Evolutionary conservation across 2,888 invertebrate genomes (phyloP), one percentile per base, ranked within the genome.

Genomic region (Lepidochrysops patricia): DNA sequence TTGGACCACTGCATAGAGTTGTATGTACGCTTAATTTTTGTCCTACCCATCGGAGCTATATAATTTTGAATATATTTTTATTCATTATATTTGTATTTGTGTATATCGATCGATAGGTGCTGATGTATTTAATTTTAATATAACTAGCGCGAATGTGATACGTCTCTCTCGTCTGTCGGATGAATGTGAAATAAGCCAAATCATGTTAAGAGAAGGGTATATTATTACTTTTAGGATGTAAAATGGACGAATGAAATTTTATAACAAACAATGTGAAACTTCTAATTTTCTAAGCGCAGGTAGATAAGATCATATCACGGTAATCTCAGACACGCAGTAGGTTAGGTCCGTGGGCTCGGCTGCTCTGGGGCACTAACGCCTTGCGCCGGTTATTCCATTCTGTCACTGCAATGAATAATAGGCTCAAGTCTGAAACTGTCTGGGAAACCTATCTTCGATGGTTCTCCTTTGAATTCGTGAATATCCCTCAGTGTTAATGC

Each of bases 41-140:
- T 74, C 73, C 71, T 70, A 73, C 73, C 73, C 74, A 73, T 79
- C 71, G 71, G 72, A 78, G 76, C 77, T 75, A 72, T 79, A 75
- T 81, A 71, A 77, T 77, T 72, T 77, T 72, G 71, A 74, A 76
- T 60, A 65, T 65, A 75, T 68, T 64, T 76, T 80, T 78, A 79
- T 80, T 80, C 75, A 74, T 73, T 79, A 73, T 75, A 72, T 72
- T 71, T 77, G 76, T 79, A 75, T 76, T 77, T 80, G 75, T 79
- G 75, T 82, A 79, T 83, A 79, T 84, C 82, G 80, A 80, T 78
- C 76, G 71, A 79, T 83, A 84, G 88, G 88, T 88, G 87, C 88
- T 88, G 84, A 81, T 82, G 79, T 80, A 79, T 84, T 82, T 85
- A 79, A 80, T 85, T 83, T 79, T 82, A 82, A 82, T 80, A 72